Conservation (phyloP, 2,888 invertebrate species). For the Pogonocherus hispidulus region DNA sequence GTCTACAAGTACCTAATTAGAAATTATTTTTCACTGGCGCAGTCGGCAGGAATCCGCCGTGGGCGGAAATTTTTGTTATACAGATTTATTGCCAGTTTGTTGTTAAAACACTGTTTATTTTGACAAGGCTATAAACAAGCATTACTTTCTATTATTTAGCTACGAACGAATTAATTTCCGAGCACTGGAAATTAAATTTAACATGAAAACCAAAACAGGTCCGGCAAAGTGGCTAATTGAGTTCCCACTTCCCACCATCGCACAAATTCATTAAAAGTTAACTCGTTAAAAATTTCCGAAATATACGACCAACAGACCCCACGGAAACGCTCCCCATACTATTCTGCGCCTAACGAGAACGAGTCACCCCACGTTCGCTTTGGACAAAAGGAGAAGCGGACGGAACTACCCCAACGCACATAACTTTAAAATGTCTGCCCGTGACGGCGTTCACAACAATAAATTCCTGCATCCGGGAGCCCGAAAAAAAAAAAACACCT, state of each 20-base stretch:
- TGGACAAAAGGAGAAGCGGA: constrained; percentile 10
- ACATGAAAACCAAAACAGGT: not conserved
- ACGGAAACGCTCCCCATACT: not conserved
- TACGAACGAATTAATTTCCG: no score
- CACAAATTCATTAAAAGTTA: not conserved
- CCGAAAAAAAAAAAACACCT: constrained; percentile 4
- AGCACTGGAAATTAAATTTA: not conserved
- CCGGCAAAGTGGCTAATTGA: not conserved
- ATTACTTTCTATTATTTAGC: no score
- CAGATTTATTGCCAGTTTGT: no score
- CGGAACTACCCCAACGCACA: not conserved
- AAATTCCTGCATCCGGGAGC: constrained; percentile 6
- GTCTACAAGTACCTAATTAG: no score
- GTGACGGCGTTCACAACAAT: constrained; percentile 11
- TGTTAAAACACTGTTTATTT: no score
- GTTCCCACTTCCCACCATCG: not conserved
- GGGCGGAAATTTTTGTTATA: no score
- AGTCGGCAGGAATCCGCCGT: no score
- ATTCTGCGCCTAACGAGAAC: not conserved
- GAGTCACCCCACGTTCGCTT: not conserved
- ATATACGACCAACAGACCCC: not conserved
- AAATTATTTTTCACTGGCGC: no score
- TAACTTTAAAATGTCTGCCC: constrained; percentile 17
- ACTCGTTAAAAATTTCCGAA: not conserved
- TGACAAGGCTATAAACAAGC: no score